Evolutionary conservation across 2,113 vertebrate species (phyloP).

Genomic region (Protobothrops flavoviridis): DNA sequence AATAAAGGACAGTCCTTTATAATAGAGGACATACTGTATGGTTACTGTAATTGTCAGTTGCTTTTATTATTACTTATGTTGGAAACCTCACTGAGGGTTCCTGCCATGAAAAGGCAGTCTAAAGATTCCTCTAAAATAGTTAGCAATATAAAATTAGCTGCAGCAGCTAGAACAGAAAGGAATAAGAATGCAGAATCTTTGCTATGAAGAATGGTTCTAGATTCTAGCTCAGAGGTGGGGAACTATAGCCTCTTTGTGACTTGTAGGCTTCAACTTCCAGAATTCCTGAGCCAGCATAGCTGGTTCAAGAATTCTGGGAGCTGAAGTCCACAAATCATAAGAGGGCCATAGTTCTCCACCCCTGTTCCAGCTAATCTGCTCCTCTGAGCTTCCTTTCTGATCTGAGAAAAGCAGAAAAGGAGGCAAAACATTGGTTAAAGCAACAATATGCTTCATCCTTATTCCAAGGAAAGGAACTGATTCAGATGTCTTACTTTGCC

Average conservation of each 20-base stretch:
- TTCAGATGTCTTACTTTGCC: conserved; percentile 80
- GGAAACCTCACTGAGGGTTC: background rate
- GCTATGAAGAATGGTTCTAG: background rate
- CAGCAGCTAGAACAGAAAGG: background rate
- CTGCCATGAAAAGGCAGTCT: background rate
- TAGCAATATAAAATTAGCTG: background rate
- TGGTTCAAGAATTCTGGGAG: no score
- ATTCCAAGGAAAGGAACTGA: background rate
- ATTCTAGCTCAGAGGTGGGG: background rate
- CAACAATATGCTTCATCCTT: background rate
- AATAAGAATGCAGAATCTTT: background rate
- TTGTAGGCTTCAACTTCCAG: background rate
- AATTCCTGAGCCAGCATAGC: background rate
- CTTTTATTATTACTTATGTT: background rate
- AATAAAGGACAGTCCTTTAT: background rate
- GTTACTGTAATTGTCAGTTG: background rate
- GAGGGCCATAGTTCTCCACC: no score
- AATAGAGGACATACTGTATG: background rate
- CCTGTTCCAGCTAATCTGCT: background rate
- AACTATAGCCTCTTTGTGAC: background rate
- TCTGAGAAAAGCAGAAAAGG: background rate
- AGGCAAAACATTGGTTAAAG: background rate
- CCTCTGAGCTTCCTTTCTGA: background rate
- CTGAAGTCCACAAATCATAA: no score
- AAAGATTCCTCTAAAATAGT: background rate